Base-by-base conservation (phyloP, 1,140 invertebrate genomes). In the Rhyacophila brunnea region DNA sequence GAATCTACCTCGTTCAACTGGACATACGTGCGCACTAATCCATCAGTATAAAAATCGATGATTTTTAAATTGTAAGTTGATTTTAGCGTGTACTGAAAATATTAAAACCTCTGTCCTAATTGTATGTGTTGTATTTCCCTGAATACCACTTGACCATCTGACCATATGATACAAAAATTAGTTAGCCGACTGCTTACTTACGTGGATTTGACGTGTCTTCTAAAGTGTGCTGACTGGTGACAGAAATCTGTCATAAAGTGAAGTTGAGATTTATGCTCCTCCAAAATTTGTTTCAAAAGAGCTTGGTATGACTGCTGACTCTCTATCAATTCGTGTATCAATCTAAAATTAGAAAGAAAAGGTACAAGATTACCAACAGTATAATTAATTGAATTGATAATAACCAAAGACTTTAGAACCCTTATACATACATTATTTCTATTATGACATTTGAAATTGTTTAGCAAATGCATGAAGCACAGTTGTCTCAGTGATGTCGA, bases 281-380 rank as follows among this genome's bases (percentile, higher is more conserved):
- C 84, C 1, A 94, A 67, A 62, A 83, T 81, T 57, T 85, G 79
- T 62, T 85, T 84, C 17, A 94, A 71, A n/a, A 91, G 69, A 4
- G 72, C 73, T 58, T 91, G 86, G 71, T 90, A 89, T 5, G 83
- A 75, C 68, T 86, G 86, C 63, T 91, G 87, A 34, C 78, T 83
- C 23, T 91, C 88, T 45, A 91, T 63, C 50, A 81, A 71, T 51
- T 84, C 82, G 67, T 84, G 78, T 20, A 80, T 71, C 49, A 84
- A 80, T 53, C 79, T 82, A 36, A 64, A 75, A 70, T 10, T 7
- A 40, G 38, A 40, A 40, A 40, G 11, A 13, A 40, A 13, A 35
- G 5, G 3, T 18, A 40, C 11, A 40, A 40, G 11, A 40, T 40
- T 40, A 15, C n/a, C n/a, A n/a, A n/a, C n/a, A n/a, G n/a, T n/a